Base-by-base conservation (phyloP, 2,113 vertebrate genomes). In the Nesospiza acunhae region DNA sequence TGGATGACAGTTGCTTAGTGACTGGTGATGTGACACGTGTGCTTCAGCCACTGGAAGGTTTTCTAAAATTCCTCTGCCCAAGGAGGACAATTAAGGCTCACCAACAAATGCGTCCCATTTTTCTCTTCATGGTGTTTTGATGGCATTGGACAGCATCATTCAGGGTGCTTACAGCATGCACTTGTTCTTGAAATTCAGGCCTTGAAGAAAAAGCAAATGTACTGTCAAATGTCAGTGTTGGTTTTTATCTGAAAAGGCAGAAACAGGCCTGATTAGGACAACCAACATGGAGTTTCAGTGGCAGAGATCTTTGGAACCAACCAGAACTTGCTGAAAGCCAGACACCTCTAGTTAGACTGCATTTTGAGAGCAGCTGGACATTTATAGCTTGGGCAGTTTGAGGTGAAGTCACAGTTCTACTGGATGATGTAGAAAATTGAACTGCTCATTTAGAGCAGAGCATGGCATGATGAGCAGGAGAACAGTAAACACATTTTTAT, bases 341-440 rank as follows among this genome's bases (percentile, higher is more conserved):
- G 72, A 69, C 37, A 66, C 4, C 9, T 4, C 0, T 30, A 30
- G 7, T 68, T 91, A 70, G 72, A 75, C 20, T 42, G 16, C 37
- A 23, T 86, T 95, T 84, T 56, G 55, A 91, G 92, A 91, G 84
- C 56, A 94, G 70, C 42, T 93, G 74, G 74, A 55, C 10, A 3
- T 27, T 60, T 69, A 13, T 19, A 26, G 39, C 58, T 88, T 74
- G n/a, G n/a, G 63, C 70, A 35, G 67, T 44, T 72, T 69, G 73
- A 84, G 69, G 31, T 35, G 18, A 69, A 89, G 72, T 75, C 42
- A 33, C 24, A 18, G 7, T 79, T 70, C 59, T 80, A 15, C 22
- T 27, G 30, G 55, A 27, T 4, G 18, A 23, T 52, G 28, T 47
- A 52, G 73, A 58, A 50, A 92, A 74, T 52, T 1, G 2, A 85